Conservation (phyloP, 2,113 vertebrate species). For the Papio anubis region DNA sequence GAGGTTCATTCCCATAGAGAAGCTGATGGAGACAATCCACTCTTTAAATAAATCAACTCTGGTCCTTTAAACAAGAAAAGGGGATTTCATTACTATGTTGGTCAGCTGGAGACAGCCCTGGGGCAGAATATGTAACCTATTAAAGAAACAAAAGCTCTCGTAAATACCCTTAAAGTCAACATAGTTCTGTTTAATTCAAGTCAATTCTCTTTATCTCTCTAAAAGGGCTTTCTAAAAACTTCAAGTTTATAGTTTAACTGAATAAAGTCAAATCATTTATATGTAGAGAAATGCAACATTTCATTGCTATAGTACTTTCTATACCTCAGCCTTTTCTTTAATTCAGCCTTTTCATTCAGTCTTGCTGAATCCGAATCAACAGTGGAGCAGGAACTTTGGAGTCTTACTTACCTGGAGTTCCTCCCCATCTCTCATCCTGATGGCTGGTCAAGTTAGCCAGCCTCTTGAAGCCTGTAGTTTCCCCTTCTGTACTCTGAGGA, state of each 20-base stretch:
- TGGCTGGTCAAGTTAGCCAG: background rate
- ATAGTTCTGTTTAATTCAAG: background rate
- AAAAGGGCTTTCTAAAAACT: background rate
- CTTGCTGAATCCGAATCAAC: background rate
- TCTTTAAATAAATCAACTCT: background rate
- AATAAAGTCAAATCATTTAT: background rate
- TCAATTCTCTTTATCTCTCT: background rate
- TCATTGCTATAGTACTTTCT: background rate
- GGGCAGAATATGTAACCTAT: background rate
- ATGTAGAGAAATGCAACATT: fast-evolving
- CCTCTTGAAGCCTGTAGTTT: background rate
- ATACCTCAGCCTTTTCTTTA: background rate
- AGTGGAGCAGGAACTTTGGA: background rate
- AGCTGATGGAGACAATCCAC: background rate
- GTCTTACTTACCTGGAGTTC: background rate
- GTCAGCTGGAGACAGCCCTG: background rate
- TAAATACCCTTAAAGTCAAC: background rate
- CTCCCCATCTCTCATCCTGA: background rate
- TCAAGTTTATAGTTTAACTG: background rate
- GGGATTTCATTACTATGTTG: background rate
- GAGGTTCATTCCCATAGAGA: background rate
- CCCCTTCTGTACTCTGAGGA: background rate
- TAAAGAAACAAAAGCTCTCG: background rate
- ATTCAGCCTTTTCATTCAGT: background rate
- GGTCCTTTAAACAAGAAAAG: background rate